Evolutionary conservation across 2,113 vertebrate species (phyloP).

Genomic region (Crotophaga sulcirostris): DNA sequence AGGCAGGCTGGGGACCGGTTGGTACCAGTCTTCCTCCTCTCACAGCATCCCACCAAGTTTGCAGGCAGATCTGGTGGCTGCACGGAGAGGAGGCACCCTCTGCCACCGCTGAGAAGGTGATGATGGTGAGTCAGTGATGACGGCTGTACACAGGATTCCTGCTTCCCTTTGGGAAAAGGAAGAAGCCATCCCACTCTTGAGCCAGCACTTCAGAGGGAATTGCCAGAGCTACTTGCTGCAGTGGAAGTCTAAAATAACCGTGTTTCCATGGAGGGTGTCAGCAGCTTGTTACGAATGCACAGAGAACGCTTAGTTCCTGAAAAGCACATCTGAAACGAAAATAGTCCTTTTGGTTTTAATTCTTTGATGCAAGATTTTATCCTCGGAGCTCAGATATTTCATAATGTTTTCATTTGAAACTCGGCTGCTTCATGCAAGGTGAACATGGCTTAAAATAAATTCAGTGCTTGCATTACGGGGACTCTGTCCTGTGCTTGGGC

Average conservation of each 20-base stretch:
- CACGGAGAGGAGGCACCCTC: fast-evolving
- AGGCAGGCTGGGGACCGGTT: neutral
- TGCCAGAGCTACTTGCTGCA: neutral
- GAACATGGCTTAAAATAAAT: neutral
- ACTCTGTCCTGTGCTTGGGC: neutral
- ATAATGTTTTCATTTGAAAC: neutral
- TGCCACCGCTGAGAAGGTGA: neutral
- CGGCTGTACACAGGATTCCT: neutral
- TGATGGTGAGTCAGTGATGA: neutral
- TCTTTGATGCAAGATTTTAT: neutral
- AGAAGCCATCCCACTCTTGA: neutral
- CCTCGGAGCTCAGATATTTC: neutral
- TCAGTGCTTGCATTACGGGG: neutral
- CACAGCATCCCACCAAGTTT: neutral
- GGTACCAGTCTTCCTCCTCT: neutral
- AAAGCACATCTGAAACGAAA: neutral
- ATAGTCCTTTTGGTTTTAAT: neutral
- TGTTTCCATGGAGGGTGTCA: neutral
- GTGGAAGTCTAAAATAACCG: neutral
- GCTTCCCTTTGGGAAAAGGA: neutral
- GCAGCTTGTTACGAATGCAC: neutral
- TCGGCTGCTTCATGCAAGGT: neutral
- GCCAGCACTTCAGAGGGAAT: neutral
- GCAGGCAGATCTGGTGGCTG: neutral
- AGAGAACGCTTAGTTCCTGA: neutral